Base-by-base conservation (phyloP, 2,113 vertebrate genomes). In the Poecile atricapillus region DNA sequence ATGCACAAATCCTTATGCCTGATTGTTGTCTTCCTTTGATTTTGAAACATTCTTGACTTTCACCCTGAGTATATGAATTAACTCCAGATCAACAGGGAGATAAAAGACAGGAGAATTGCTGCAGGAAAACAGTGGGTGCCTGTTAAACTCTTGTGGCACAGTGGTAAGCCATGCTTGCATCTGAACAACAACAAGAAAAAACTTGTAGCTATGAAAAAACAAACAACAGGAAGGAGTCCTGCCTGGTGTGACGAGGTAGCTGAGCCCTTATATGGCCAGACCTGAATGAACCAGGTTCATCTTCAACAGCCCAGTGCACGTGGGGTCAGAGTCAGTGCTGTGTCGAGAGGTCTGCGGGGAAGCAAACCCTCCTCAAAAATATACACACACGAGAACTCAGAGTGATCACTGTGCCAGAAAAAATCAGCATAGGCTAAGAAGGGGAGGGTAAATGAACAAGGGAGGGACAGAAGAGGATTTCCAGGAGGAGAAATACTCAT, bases 201-300 rank as follows among this genome's bases (percentile, higher is more conserved):
- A 19, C 25, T 33, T 79, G 70, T 43, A 53, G 33, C 44, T 46
- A 2, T 28, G 30, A 28, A 55, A 75, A 65, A 74, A 10, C 11
- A 33, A 60, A 41, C 11, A 62, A 7, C 0, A 1, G 53, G 53
- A 76, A 53, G 17, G 35, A 80, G 35, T 60, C 30, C 70, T 79
- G 19, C 47, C 53, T 4, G 1, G 14, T 37, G 30, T 62, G 65
- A 39, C 0, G 4, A 13, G 19, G 33, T 6, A 50, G 52, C 35
- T 87, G 56, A 68, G 79, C 23, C 41, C 55, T 70, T n/a, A 15
- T 0, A 0, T 62, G 60, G 55, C 56, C 56, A 65, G 56, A 53
- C 12, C 65, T 79, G 62, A 35, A 63, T 39, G 52, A 81, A n/a
- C 28, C 2, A 9, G 14, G 56, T 30, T 90, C 25, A 30, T 27